A percentile compares a stretch with the other conserved stretches of the same genome.
phyloP scores from a whole-genome alignment of 2,113 vertebrate genomes.

The Pseudois nayaur region DNA sequence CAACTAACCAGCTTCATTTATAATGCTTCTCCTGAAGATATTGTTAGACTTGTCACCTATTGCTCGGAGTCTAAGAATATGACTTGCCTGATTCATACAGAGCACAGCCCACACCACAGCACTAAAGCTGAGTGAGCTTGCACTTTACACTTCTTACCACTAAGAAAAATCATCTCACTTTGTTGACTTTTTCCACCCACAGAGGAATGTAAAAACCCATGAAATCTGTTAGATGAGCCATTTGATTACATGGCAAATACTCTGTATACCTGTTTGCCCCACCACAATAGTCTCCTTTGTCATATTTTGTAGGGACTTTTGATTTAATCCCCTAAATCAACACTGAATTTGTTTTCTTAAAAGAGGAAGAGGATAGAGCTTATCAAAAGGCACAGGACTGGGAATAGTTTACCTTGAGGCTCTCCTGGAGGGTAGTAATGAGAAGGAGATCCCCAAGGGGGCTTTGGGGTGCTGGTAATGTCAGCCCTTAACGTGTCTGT shows the following conservation, averaged over 20 bases:
- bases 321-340: constrained; percentile 36
- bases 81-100: background rate
- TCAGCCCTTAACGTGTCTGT: background rate
- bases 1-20: background rate
- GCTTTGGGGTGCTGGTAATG: background rate
- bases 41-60: background rate
- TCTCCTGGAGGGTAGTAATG: background rate
- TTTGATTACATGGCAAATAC: background rate
- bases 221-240: background rate
- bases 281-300: background rate
- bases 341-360: constrained; percentile 13
- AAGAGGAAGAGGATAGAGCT: background rate
- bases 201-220: background rate
- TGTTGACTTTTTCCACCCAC: background rate
- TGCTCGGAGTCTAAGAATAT: background rate
- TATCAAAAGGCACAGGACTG: background rate
- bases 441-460: background rate
- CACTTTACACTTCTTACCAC: background rate
- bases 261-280: background rate
- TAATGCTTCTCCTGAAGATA: background rate
- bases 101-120: fast-evolving
- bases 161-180: background rate
- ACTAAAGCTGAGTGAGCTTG: background rate
- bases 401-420: background rate
- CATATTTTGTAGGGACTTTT: background rate